Evolutionary conservation across 2,113 vertebrate genomes (phyloP), one percentile per base, ranked within the genome.

Genomic region (Otis tarda): DNA sequence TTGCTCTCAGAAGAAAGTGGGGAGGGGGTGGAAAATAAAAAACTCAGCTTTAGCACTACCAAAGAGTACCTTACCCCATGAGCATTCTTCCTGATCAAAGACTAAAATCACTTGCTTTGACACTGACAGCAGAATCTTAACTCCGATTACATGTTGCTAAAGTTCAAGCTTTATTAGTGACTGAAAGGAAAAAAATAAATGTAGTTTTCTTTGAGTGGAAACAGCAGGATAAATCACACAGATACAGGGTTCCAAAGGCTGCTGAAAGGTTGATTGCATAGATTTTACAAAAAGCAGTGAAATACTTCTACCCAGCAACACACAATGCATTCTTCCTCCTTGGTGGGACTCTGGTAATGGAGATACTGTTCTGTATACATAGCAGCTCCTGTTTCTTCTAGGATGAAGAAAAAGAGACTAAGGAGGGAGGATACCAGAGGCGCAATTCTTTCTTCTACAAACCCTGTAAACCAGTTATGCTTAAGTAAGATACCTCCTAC

Each of bases 111-210:
- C 23, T 73, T 65, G 21, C n/a, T 81, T 52, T 75, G 77, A 75
- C 59, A 55, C 9, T 61, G 50, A 39, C 18, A 53, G 22, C 39
- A 83, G 59, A 85, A 76, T 83, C 37, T 82, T 65, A 67, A 52
- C 37, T 89, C 21, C 0, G 0, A 20, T 71, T 64, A 76, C 6
- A 31, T 15, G 27, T 37, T 61, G 22, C 61, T 83, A 1, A 75
- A 88, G 15, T 76, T 87, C 25, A 41, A 85, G n/a, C 20, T 90
- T 83, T 79, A 52, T 76, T 86, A 68, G 43, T 68, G 67, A 37
- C 57, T 37, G 37, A 47, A 79, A 75, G 31, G 43, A 14, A 39
- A 55, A 52, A 27, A 35, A 33, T 13, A n/a, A 41, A 55, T 47
- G 23, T 61, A 30, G 5, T 50, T 78, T 87, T 53, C 55, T 87